These are phyloP conservation scores for Crypturellus tataupa DNA, from an alignment of 2,797 vertebrate genomes.

Conservation along the genomic window DNA sequence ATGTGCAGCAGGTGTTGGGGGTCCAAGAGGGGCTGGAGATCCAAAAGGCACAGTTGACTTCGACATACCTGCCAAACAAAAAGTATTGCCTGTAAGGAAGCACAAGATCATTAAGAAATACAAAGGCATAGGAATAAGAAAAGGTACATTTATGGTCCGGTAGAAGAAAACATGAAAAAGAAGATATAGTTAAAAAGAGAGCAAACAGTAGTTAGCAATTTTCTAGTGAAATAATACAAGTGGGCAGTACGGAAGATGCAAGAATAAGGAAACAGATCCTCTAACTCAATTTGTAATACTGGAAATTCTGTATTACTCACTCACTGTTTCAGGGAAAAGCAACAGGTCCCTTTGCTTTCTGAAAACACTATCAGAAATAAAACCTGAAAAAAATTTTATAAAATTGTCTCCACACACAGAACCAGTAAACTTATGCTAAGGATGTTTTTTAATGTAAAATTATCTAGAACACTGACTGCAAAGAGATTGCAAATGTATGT, in stretches of 20 bases:
- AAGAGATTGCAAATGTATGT: neutral
- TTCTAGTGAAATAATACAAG: neutral
- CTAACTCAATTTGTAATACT: neutral
- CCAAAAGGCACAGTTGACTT: constrained; percentile 79
- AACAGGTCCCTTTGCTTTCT: neutral
- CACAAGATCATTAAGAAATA: neutral
- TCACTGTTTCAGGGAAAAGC: neutral
- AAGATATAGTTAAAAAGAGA: neutral
- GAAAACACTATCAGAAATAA: neutral
- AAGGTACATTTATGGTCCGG: neutral
- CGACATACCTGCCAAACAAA: constrained; percentile 70
- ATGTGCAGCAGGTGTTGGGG: constrained; percentile 76
- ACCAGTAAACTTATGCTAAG: neutral
- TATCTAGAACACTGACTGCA: neutral
- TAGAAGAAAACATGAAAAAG: neutral
- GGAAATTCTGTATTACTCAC: neutral
- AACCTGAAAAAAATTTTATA: neutral
- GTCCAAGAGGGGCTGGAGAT: constrained; percentile 75
- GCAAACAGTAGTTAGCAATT: neutral
- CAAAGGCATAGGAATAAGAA: neutral
- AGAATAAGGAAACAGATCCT: neutral
- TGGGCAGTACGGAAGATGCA: neutral
- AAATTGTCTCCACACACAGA: neutral
- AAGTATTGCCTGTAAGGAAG: neutral
- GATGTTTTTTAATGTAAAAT: neutral